Conservation (phyloP, 2,888 invertebrate species). For the Xestoiulus laeticollis region DNA sequence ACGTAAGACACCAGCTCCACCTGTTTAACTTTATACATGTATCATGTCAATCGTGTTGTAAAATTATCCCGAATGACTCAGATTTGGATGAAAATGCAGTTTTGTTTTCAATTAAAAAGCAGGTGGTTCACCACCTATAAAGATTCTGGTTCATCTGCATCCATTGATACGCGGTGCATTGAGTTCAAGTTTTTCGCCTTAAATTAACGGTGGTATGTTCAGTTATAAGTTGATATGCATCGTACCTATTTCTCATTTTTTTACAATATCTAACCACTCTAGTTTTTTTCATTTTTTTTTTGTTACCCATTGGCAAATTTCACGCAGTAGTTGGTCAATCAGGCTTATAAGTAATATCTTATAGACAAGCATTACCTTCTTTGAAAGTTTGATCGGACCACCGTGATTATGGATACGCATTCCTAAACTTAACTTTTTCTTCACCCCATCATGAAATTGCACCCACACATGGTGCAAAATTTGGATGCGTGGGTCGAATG, state of each 20-base stretch:
- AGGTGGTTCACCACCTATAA: slow-evolving; percentile 16
- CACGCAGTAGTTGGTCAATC: slow-evolving; percentile 19
- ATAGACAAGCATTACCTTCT: slow-evolving; percentile 19
- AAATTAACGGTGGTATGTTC: background rate
- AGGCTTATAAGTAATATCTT: background rate
- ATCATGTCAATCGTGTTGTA: background rate
- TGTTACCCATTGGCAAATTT: background rate
- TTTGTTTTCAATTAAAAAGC: slow-evolving; percentile 26
- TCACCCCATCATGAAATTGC: slow-evolving; percentile 6
- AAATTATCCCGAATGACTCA: background rate
- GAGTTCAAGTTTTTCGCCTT: background rate
- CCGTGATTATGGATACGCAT: slow-evolving; percentile 8
- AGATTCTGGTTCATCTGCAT: background rate
- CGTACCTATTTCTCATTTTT: background rate
- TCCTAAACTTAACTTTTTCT: background rate
- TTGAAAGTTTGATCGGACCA: slow-evolving; percentile 17
- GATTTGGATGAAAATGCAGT: background rate
- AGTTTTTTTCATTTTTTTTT: slow-evolving; percentile 12
- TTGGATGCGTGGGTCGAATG: slow-evolving; percentile 12
- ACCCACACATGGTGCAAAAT: slow-evolving; percentile 15
- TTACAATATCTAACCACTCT: background rate
- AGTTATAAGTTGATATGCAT: slow-evolving; percentile 11
- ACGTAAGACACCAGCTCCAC: no score
- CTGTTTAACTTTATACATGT: background rate
- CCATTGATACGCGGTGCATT: background rate